phyloP scores from a whole-genome alignment of 2,113 vertebrate genomes.

The Herpailurus yagouaroundi region DNA sequence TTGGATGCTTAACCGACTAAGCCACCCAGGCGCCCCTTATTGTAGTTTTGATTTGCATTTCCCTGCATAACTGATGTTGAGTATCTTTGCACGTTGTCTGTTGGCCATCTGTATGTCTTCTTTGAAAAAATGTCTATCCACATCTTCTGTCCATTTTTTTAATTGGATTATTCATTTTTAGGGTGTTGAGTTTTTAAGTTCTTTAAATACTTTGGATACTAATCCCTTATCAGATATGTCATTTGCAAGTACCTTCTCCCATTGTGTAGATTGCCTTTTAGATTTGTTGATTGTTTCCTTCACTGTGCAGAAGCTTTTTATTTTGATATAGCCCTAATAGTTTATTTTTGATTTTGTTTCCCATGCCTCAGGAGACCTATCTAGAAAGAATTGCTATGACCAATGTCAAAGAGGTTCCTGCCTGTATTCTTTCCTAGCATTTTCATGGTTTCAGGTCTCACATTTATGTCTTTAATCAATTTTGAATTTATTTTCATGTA shows the following conservation, averaged over 20 bases:
- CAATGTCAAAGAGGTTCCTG: neutral
- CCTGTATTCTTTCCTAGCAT: neutral
- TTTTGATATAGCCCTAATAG: neutral
- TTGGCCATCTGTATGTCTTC: neutral
- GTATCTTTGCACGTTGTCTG: neutral
- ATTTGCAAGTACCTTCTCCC: neutral
- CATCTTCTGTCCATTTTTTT: neutral
- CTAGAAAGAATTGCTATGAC: neutral
- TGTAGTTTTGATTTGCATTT: neutral
- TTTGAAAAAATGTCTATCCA: neutral
- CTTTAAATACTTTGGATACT: neutral
- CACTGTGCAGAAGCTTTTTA: neutral
- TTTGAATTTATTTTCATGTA: neutral
- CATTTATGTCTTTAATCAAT: neutral
- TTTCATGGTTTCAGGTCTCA: neutral
- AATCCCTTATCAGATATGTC: neutral
- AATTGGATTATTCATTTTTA: neutral
- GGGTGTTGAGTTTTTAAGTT: neutral
- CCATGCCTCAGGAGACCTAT: neutral
- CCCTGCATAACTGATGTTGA: neutral
- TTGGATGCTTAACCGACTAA: too few species aligned
- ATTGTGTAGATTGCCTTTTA: neutral
- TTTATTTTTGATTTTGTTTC: neutral
- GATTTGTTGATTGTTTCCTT: neutral
- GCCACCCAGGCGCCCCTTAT: neutral